phyloP scores from a whole-genome alignment of 1,140 invertebrate genomes.

The Meloidogyne floridensis region DNA sequence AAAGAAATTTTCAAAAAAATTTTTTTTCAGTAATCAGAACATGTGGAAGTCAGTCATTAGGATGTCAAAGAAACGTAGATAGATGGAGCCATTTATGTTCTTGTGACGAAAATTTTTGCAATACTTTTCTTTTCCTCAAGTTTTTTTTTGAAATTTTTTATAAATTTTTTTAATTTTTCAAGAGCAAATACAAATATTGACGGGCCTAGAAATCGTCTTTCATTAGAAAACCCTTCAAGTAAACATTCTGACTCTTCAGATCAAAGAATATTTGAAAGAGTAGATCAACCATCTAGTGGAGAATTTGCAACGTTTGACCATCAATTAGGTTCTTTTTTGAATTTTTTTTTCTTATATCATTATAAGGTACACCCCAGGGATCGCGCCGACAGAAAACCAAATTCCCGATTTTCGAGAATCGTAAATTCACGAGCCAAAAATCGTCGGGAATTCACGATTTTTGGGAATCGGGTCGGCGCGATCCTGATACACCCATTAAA shows the following conservation, averaged over 20 bases:
- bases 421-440: too few relatives aligned
- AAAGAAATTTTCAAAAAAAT: background rate
- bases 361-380: too few relatives aligned
- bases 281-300: constrained; percentile 32
- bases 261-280: constrained; percentile 28
- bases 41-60: constrained; percentile 53
- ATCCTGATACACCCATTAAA: too few relatives aligned
- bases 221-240: background rate
- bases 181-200: constrained; percentile 31
- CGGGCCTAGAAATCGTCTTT: constrained; percentile 14
- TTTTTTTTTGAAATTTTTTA: background rate
- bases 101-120: constrained; percentile 48
- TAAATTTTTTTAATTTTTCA: background rate
- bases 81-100: constrained; percentile 52
- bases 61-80: constrained; percentile 47
- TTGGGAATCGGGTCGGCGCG: too few relatives aligned
- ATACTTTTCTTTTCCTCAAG: constrained; percentile 51
- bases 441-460: too few relatives aligned
- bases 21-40: constrained; percentile 49
- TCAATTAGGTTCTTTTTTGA: constrained; percentile 20
- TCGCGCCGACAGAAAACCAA: too few relatives aligned
- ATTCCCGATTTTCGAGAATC: too few relatives aligned
- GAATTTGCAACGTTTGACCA: constrained; percentile 37
- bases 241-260: constrained; percentile 22
- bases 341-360: constrained; percentile 17